These are phyloP conservation scores for Pontoporia blainvillei DNA, from an alignment of 2,113 vertebrate genomes.

Conservation along the genomic window DNA sequence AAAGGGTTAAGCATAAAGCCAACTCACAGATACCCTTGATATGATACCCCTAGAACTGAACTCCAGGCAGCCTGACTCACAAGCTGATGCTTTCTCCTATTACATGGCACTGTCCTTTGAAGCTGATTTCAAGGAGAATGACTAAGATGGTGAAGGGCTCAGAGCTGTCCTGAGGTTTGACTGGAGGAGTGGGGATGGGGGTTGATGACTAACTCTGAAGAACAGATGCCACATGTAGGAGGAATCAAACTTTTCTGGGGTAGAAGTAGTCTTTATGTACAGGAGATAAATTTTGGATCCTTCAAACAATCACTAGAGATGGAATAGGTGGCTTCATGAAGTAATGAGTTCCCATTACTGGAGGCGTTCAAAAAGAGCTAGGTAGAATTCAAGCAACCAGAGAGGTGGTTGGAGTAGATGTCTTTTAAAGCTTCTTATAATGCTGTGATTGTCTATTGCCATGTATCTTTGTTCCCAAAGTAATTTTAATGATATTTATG, in stretches of 20 bases:
- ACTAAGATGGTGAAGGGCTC: background rate
- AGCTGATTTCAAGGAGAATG: background rate
- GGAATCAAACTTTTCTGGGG: background rate
- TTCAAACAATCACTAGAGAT: background rate
- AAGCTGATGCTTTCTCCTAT: background rate
- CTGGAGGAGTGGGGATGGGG: background rate
- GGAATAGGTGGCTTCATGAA: background rate
- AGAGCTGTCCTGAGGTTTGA: background rate
- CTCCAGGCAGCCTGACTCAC: background rate
- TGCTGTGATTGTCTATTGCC: background rate
- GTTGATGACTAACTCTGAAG: background rate
- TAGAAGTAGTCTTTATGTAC: background rate
- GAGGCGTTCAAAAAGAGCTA: background rate
- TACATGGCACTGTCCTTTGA: background rate
- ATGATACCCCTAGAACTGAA: background rate
- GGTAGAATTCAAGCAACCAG: background rate
- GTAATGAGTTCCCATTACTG: background rate
- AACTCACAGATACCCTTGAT: background rate
- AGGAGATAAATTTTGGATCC: background rate
- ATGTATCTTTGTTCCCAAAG: conserved; percentile 26
- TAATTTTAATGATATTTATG: conserved; percentile 22
- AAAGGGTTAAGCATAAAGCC: background rate
- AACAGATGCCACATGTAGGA: background rate
- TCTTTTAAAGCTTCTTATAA: background rate
- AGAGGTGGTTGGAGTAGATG: background rate